Evolutionary conservation across 2,888 invertebrate species (phyloP).

Genomic region (Acleris laterana): DNA sequence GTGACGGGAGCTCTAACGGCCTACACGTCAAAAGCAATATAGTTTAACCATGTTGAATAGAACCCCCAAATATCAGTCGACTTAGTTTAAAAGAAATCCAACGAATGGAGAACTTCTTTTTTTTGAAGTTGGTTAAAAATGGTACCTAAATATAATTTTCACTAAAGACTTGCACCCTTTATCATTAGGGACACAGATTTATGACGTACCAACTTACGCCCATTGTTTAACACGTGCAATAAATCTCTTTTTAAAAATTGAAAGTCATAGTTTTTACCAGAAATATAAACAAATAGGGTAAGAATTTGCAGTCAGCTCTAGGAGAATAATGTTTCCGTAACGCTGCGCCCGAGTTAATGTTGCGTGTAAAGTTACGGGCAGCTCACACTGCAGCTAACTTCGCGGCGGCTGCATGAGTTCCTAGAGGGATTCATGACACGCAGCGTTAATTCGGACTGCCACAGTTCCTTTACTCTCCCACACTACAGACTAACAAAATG

Average conservation of each 20-base stretch:
- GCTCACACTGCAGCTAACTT: slow-evolving; percentile 72
- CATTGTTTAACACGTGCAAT: background rate
- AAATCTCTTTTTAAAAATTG: background rate
- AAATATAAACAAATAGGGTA: slow-evolving; percentile 8
- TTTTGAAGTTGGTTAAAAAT: too few species aligned
- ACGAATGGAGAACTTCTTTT: too few species aligned
- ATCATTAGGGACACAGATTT: too few species aligned
- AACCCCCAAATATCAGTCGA: too few species aligned
- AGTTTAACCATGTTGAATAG: too few species aligned
- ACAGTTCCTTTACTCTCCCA: background rate
- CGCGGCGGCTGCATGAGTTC: slow-evolving; percentile 60
- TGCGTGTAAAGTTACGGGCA: slow-evolving; percentile 78
- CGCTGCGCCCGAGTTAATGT: slow-evolving; percentile 77
- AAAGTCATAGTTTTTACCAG: background rate
- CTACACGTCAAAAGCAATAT: too few species aligned
- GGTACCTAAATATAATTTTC: too few species aligned
- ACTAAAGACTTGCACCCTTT: too few species aligned
- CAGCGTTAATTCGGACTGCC: slow-evolving; percentile 59
- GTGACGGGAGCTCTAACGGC: too few species aligned
- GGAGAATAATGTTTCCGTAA: slow-evolving; percentile 49
- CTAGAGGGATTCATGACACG: slow-evolving; percentile 68
- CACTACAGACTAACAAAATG: background rate
- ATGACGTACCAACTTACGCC: too few species aligned
- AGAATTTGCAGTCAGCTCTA: slow-evolving; percentile 23
- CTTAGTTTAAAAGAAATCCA: too few species aligned